Base-by-base conservation (phyloP, 2,888 invertebrate genomes). In the Eilema caniola region DNA sequence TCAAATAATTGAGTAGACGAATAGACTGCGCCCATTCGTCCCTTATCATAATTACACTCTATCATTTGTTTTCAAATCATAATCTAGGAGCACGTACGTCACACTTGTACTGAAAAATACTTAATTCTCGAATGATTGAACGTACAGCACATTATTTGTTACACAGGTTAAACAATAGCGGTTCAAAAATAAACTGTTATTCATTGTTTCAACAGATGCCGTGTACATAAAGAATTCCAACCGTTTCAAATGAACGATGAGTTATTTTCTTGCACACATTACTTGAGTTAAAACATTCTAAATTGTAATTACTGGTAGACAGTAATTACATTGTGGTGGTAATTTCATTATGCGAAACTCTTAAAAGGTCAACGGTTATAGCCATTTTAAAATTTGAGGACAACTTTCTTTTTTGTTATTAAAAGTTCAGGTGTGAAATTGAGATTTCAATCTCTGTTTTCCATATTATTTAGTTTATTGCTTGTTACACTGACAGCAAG, bases 171-270 rank as follows among this genome's bases (percentile, higher is more conserved):
- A 37, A 71, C 57, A 71, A 75, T 62, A 69, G 53, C 60, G 20
- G 14, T 69, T 73, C 61, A 65, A 72, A 53, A 73, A 80, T 74
- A 71, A 70, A 65, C 71, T 28, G 75, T 80, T 81, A 75, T 53
- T 78, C 75, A 82, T 81, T 80, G 75, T 81, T 82, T 73, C 72
- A 23, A 62, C 80, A 83, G 75, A 76, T 78, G 82, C 73, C 74
- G 71, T 72, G 77, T 73, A 79, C 78, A 68, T 73, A 67, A 75
- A 73, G 61, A 69, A 71, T 68, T 73, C 65, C 74, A 70, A 67
- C 62, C 63, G 65, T 41, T 56, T 4, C 33, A 25, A 62, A 61
- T 57, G 69, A 72, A 67, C 59, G 41, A 66, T 64, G 57, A 11
- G 56, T 7, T 62, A 24, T 33, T 14, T 14, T 20, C 20, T 68